Base-by-base conservation (phyloP, 64 coral and sea anemone species). In the Exaiptasia diaphana region DNA sequence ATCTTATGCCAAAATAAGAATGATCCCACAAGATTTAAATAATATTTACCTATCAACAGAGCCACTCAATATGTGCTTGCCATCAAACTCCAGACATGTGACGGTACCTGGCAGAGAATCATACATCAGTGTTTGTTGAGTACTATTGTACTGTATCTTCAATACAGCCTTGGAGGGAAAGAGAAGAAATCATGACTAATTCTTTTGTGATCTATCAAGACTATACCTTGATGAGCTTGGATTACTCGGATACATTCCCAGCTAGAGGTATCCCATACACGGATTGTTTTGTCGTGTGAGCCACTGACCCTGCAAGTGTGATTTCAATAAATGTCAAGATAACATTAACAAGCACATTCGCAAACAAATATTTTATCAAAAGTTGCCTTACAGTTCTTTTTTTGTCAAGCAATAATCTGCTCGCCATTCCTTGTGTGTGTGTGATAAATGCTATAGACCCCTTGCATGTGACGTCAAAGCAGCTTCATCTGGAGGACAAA, bases 171-270 rank as follows among this genome's bases (percentile, higher is more conserved):
- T 22, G 22, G 20, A 62, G 22, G 5, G 28, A 62, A 6, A 62
- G 57, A 30, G 5, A 23, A 23, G 21, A 9, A 62, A 62, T 8
- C 6, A 10, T 62, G 6, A 23, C 18, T 10, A 62, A 43, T 42
- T 24, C 69, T 52, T 10, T 77, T 10, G 4, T 6, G 43, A 18
- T 20, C 10, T 21, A 38, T 58, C 54, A 24, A 24, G 10, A 4
- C 6, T 53, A 53, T 83, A 99, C 95, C 95, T 65, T 84, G 67
- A 49, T 99, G 95, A 35, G 77, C 90, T 20, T 93, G 14, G 36
- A 99, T 78, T 14, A 89, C 68, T 22, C 37, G 23, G 11, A 93
- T 38, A 73, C 95, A 99, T 75, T 93, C 95, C 95, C 95, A 99
- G 13, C 85, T 85, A 40, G 26, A 32, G 55, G 79, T 70, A 69